These are phyloP conservation scores for Zoanthus solanderi DNA, from an alignment of 92 coral and sea anemone genomes.

Conservation along the genomic window DNA sequence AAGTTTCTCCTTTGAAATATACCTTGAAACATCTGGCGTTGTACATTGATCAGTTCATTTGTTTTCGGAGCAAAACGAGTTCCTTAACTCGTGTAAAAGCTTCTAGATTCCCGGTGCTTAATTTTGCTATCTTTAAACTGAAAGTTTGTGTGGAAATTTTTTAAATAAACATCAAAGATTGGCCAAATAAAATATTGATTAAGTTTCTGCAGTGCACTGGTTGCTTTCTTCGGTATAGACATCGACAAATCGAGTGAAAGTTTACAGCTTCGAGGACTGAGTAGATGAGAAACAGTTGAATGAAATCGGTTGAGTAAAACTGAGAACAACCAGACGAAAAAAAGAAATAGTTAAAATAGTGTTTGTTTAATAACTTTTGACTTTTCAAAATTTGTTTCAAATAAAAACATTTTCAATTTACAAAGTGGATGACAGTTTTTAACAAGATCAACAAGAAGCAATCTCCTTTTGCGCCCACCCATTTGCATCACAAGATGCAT, in stretches of 20 bases:
- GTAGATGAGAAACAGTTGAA: neutral
- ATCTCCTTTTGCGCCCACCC: neutral
- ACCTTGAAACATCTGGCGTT: constrained; percentile 8
- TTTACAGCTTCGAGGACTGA: neutral
- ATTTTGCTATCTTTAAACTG: constrained; percentile 2
- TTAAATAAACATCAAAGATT: neutral
- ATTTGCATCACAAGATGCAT: neutral
- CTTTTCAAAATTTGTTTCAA: neutral
- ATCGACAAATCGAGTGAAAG: neutral
- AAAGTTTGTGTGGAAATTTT: constrained; percentile 18
- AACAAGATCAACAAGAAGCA: neutral
- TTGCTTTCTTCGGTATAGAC: neutral
- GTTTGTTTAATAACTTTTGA: neutral
- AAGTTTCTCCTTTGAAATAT: neutral
- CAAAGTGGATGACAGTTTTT: neutral
- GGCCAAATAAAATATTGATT: neutral
- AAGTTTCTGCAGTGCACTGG: neutral
- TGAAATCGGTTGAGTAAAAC: neutral
- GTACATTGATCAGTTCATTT: neutral
- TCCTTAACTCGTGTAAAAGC: neutral
- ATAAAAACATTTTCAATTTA: neutral
- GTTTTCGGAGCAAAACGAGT: neutral
- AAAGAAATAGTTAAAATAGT: neutral
- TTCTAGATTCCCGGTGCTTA: neutral
- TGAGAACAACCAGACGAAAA: neutral